Evolutionary conservation across 1,140 invertebrate species (phyloP).

Genomic region (Drosophila navojoa): DNA sequence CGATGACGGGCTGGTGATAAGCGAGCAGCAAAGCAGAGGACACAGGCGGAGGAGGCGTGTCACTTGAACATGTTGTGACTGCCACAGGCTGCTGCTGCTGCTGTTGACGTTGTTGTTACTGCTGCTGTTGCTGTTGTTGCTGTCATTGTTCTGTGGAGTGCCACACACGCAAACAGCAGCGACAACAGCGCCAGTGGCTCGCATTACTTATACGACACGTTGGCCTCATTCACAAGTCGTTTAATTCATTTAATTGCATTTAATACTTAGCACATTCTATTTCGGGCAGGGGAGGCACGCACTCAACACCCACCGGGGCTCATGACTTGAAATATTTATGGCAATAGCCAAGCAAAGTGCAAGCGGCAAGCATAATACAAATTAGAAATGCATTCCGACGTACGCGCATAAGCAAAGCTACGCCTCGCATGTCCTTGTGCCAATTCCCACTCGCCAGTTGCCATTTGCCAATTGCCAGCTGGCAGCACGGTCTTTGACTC

Average conservation of each 20-base stretch:
- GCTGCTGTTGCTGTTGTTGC: constrained; percentile 12
- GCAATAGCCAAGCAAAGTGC: constrained; percentile 32
- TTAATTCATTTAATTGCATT: constrained; percentile 75
- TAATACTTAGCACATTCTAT: constrained; percentile 53
- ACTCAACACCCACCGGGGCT: background rate
- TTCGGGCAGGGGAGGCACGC: constrained; percentile 13
- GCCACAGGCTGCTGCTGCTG: constrained; percentile 27
- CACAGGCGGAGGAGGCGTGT: background rate
- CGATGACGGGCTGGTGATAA: constrained; percentile 69
- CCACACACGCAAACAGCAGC: background rate
- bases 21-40: constrained; percentile 25
- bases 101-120: constrained; percentile 14
- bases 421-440: constrained; percentile 66
- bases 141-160: constrained; percentile 54
- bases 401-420: constrained; percentile 42
- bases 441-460: constrained; percentile 43
- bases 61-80: constrained; percentile 57
- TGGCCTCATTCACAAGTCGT: constrained; percentile 63
- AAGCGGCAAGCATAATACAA: constrained; percentile 63
- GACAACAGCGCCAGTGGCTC: background rate
- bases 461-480: constrained; percentile 40
- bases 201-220: constrained; percentile 34
- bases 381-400: constrained; percentile 69
- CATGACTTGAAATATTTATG: constrained; percentile 39
- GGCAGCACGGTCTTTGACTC: background rate